Evolutionary conservation across 1,140 invertebrate genomes (phyloP).

Genomic region (Cotesia chilonis): DNA sequence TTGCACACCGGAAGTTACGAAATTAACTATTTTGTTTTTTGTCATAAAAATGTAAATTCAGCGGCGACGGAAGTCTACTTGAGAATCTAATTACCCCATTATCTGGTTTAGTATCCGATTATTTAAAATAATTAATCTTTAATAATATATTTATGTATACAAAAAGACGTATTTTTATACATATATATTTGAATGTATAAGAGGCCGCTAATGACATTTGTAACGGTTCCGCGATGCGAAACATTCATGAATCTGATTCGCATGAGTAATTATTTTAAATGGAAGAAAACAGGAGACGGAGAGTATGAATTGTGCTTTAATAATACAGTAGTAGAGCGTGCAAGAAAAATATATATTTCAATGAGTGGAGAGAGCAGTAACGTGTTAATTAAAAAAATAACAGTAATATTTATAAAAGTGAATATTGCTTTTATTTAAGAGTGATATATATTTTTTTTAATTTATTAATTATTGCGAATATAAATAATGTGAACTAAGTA

Average conservation of each 20-base stretch:
- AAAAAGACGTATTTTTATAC: too few relatives aligned
- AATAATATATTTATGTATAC: too few relatives aligned
- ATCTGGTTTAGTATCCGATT: constrained; percentile 13
- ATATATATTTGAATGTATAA: neutral
- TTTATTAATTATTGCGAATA: too few relatives aligned
- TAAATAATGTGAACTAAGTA: too few relatives aligned
- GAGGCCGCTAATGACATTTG: constrained; percentile 10
- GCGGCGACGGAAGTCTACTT: constrained; percentile 4
- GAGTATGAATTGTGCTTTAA: constrained; percentile 5
- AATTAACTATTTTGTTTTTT: constrained; percentile 6
- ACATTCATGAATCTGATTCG: constrained; percentile 11
- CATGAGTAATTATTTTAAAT: constrained; percentile 4
- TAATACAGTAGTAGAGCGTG: neutral
- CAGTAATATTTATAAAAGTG: neutral
- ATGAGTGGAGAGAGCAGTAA: constrained; percentile 22
- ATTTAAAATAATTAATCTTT: neutral
- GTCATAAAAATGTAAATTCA: neutral
- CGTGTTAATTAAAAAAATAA: constrained; percentile 17
- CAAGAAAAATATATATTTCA: constrained; percentile 20
- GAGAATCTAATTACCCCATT: neutral
- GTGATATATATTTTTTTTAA: neutral
- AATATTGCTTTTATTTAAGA: constrained; percentile 4
- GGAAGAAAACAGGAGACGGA: neutral
- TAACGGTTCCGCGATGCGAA: constrained; percentile 16
- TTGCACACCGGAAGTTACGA: constrained; percentile 18